phyloP scores from a whole-genome alignment of 2,113 vertebrate genomes.

The Macquaria ambigua region DNA sequence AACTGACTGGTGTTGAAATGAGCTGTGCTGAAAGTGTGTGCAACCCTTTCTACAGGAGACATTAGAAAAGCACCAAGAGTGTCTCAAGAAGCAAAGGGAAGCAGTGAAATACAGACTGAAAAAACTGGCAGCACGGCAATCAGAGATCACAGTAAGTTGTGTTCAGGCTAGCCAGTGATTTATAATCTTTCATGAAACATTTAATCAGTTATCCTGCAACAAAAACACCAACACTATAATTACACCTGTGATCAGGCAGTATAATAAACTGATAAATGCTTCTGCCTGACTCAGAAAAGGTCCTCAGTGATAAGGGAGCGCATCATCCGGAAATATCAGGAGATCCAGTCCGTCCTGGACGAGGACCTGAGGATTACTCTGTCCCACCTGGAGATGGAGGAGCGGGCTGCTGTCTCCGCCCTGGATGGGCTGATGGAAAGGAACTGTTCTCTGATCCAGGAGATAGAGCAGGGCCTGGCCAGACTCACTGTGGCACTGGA shows the following conservation, averaged over 20 bases:
- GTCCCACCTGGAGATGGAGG: constrained; percentile 83
- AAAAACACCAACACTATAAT: background rate
- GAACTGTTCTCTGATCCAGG: constrained; percentile 79
- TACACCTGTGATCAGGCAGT: background rate
- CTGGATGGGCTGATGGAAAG: constrained; percentile 81
- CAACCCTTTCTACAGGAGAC: constrained; percentile 71
- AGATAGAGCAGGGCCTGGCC: constrained; percentile 81
- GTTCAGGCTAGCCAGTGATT: background rate
- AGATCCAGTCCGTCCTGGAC: constrained; percentile 82
- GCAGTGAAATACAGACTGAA: constrained; percentile 80
- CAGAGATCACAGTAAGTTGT: constrained; percentile 81
- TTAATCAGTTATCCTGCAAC: background rate
- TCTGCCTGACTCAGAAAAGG: constrained; percentile 74
- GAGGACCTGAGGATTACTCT: constrained; percentile 82
- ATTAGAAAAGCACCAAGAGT: constrained; percentile 73
- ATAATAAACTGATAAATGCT: constrained; percentile 34
- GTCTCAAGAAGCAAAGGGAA: constrained; percentile 79
- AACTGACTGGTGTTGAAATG: background rate
- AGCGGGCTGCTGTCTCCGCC: constrained; percentile 74
- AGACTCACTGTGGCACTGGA: constrained; percentile 66
- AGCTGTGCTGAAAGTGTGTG: constrained; percentile 46
- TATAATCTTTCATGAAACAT: background rate
- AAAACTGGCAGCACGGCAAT: constrained; percentile 81
- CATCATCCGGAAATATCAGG: constrained; percentile 79
- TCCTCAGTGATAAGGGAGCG: constrained; percentile 77